Percentiles rank a stretch among this genome's conserved stretches.
These are phyloP conservation scores for Leptinotarsa lineolata DNA, from an alignment of 1,140 invertebrate genomes.

Conservation along the genomic window DNA sequence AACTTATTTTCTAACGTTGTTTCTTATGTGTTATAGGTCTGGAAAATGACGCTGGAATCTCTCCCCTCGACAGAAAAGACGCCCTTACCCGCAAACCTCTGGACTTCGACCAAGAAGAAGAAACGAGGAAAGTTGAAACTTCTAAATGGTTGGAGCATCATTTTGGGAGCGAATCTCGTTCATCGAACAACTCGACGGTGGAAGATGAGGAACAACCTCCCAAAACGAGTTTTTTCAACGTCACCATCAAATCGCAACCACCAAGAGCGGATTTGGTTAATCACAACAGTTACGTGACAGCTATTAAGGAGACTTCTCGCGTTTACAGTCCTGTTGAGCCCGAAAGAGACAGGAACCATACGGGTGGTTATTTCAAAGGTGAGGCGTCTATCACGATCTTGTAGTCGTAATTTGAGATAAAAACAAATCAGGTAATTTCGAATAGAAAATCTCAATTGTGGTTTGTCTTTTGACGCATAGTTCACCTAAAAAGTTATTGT, in stretches of 20 bases:
- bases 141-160: slow-evolving; percentile 88
- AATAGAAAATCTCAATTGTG: no score
- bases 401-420: no score
- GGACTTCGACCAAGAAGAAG: slow-evolving; percentile 84
- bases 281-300: slow-evolving; percentile 38
- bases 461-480: no score
- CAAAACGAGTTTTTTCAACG: slow-evolving; percentile 74
- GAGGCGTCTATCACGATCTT: neutral
- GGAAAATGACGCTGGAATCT: slow-evolving; percentile 45
- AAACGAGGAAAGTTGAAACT: slow-evolving; percentile 85
- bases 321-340: slow-evolving; percentile 48
- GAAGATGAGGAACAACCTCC: slow-evolving; percentile 61
- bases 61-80: slow-evolving; percentile 71
- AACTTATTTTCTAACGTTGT: neutral
- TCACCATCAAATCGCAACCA: slow-evolving; percentile 74
- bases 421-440: no score
- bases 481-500: no score
- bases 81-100: slow-evolving; percentile 77
- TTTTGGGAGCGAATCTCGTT: slow-evolving; percentile 83
- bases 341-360: slow-evolving; percentile 41
- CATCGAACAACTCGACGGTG: slow-evolving; percentile 68
- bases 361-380: slow-evolving; percentile 47
- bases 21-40: slow-evolving; percentile 42
- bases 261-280: slow-evolving; percentile 47
- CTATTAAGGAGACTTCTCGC: slow-evolving; percentile 37